These are phyloP conservation scores for Coenonympha arcania DNA, from an alignment of 2,888 invertebrate genomes.

Conservation along the genomic window DNA sequence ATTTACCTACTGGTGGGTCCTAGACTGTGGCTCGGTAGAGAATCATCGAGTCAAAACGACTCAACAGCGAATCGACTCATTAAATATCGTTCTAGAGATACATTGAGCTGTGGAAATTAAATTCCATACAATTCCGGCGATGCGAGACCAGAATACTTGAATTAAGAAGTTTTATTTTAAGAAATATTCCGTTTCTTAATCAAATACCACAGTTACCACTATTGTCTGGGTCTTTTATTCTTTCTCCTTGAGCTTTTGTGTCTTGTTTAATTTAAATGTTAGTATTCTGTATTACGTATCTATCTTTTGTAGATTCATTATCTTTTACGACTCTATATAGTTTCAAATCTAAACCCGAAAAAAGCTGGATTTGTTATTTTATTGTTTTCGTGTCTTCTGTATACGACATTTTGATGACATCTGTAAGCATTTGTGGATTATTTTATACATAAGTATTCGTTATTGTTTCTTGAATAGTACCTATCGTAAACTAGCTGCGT, in stretches of 20 bases:
- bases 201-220: neutral
- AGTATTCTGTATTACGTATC: no score
- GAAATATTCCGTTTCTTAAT: neutral
- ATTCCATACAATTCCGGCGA: conserved; percentile 2
- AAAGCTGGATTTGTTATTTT: no score
- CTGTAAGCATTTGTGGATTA: no score
- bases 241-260: neutral
- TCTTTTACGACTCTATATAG: no score
- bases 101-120: conserved; percentile 11
- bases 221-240: neutral
- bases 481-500: no score
- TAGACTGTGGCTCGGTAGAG: conserved; percentile 3
- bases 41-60: conserved; percentile 6
- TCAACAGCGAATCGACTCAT: conserved; percentile 8
- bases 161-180: neutral
- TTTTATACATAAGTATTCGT: no score
- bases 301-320: no score
- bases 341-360: no score
- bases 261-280: neutral
- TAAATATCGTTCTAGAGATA: conserved; percentile 11
- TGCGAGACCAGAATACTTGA: conserved; percentile 2
- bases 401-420: no score
- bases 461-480: no score
- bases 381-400: no score
- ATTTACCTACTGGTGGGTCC: neutral